phyloP scores from a whole-genome alignment of 1,140 invertebrate genomes.

The Kradibia gibbosae region DNA sequence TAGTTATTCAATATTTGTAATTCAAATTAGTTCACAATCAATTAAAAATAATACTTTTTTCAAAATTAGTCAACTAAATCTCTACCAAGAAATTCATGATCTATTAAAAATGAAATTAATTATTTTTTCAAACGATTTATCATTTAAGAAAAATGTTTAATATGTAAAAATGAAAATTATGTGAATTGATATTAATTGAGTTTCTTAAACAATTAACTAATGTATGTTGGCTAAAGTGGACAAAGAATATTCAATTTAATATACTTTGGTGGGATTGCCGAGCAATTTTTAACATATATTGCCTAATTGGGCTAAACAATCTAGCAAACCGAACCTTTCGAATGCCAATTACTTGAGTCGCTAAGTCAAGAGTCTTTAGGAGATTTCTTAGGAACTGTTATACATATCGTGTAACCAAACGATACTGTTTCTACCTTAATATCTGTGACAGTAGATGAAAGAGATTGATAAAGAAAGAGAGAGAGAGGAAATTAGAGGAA shows the following conservation, averaged over 20 bases:
- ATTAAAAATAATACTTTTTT: no score
- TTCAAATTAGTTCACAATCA: no score
- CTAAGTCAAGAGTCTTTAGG: not conserved
- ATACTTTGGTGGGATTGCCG: not conserved
- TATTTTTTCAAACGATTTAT: no score
- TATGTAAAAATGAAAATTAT: not conserved
- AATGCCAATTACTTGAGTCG: constrained; percentile 26
- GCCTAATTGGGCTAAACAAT: constrained; percentile 35
- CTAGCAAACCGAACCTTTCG: constrained; percentile 28
- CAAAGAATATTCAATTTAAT: not conserved
- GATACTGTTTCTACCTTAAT: not conserved
- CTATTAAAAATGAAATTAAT: no score
- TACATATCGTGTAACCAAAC: constrained; percentile 7
- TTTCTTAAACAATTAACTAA: constrained; percentile 5
- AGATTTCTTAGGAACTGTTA: constrained; percentile 20
- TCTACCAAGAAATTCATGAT: no score
- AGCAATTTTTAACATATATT: constrained; percentile 10
- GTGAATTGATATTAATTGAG: not conserved
- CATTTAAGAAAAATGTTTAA: not conserved
- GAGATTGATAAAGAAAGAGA: not conserved
- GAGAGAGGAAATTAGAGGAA: not conserved
- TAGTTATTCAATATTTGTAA: no score
- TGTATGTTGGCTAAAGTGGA: not conserved
- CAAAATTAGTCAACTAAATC: no score
- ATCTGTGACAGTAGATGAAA: not conserved